Evolutionary conservation across 1,140 invertebrate genomes (phyloP), one percentile per base, ranked within the genome.

Genomic region (Colletes gigas): DNA sequence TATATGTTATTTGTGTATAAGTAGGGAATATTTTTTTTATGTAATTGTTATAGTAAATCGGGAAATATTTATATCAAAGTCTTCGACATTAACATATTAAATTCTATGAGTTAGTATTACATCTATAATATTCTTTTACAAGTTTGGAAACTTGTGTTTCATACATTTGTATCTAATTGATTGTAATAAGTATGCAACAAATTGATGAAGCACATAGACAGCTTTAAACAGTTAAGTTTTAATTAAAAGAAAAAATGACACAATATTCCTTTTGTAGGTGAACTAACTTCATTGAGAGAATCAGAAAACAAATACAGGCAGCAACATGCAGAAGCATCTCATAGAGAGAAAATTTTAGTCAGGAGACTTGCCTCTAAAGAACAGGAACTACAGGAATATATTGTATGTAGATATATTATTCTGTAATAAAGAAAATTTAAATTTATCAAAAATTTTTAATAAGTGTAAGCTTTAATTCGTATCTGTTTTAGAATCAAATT

Each of bases 371-470:
- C 98, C 76, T 97, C 97, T 79, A 99, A 99, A 94, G 98, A 99
- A 92, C 98, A 99, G 93, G 98, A 99, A 94, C 96, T 99, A 88
- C 98, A 99, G 94, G 98, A 99, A 94, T 98, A 97, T 94, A 96
- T 97, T 93, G 98, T 98, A 95, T 95, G 96, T 96, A 92, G 76
- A 69, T 78, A 60, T 76, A 39, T 41, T 63, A 39, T 14, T 21
- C 79, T 60, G 17, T 52, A 54, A 59, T 52, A 19, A 54, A 50
- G 0, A 15, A 55, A 1, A 44, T 54, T 4, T 63, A 19, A 14
- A 50, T 19, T 8, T 71, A 71, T 39, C 41, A 15, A 67, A 75
- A 57, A 55, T 17, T 39, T 67, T 62, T 81, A 54, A 75, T 63
- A 39, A 68, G 30, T 30, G 66, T 30, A 30, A 30, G 30, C 2